These are phyloP conservation scores for Diplosoma virens DNA, from an alignment of 23 tunicate genomes.

Conservation along the genomic window DNA sequence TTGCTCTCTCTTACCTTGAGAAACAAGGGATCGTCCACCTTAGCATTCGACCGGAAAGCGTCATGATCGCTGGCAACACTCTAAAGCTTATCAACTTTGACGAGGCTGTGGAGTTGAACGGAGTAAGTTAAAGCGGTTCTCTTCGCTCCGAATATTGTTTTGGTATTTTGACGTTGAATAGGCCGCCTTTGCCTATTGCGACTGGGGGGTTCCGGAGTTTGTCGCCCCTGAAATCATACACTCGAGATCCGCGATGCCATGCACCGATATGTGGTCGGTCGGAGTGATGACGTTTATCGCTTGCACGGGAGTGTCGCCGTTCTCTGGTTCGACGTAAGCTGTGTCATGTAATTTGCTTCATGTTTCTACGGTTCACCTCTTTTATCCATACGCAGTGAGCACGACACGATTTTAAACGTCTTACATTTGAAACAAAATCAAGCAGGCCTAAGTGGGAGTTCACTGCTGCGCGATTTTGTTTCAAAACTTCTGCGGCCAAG, in stretches of 20 bases:
- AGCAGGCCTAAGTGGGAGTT: not conserved
- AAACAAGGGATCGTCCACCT: slow-evolving; percentile 46
- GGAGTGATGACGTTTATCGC: slow-evolving; percentile 65
- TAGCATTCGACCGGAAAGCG: slow-evolving; percentile 65
- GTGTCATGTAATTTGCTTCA: not conserved
- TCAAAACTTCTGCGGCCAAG: slow-evolving; percentile 18
- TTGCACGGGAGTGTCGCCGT: slow-evolving; percentile 65
- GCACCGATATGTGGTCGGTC: slow-evolving; percentile 85
- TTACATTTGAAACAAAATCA: not conserved
- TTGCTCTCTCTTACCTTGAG: slow-evolving; percentile 51
- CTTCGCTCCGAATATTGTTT: no score
- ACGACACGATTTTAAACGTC: slow-evolving; percentile 18
- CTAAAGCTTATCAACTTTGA: slow-evolving; percentile 62
- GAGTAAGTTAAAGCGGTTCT: no score
- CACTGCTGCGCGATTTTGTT: slow-evolving; percentile 28
- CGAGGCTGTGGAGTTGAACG: no score
- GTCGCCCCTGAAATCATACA: slow-evolving; percentile 70
- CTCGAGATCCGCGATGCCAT: slow-evolving; percentile 24
- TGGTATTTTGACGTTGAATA: no score
- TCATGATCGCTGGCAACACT: slow-evolving; percentile 14
- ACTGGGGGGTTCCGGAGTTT: slow-evolving; percentile 67
- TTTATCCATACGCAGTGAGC: slow-evolving; percentile 36
- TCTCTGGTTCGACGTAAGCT: slow-evolving; percentile 65
- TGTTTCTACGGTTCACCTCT: not conserved
- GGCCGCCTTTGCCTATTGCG: slow-evolving; percentile 3